Evolutionary conservation across 2,113 vertebrate species (phyloP).

Genomic region (Prionailurus viverrinus): DNA sequence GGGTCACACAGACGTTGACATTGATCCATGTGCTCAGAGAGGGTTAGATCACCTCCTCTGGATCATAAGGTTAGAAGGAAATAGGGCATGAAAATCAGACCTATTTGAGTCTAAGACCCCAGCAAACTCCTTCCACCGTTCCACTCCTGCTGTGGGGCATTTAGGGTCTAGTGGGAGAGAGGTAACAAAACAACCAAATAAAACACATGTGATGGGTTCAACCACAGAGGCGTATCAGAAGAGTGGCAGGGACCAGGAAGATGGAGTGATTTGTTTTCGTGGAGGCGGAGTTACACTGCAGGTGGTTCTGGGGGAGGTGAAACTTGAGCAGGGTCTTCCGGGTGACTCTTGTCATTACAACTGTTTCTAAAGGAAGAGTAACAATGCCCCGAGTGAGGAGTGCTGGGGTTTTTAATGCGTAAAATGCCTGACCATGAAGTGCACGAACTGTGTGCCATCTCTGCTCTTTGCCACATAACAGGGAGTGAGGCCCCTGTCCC

Average conservation of each 20-base stretch:
- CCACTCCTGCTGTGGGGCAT: too few relatives aligned
- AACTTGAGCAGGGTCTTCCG: background rate
- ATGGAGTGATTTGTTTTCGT: background rate
- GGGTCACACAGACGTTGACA: background rate
- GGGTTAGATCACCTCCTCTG: background rate
- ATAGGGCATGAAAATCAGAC: background rate
- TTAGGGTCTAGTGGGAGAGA: background rate
- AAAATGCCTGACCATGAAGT: background rate
- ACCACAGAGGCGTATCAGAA: accelerated
- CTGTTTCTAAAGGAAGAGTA: background rate
- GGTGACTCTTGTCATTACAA: background rate
- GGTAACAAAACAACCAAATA: background rate
- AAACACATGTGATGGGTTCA: background rate
- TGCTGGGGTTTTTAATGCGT: background rate
- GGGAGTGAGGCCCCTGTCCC: background rate
- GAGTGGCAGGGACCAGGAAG: background rate
- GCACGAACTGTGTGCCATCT: too few relatives aligned
- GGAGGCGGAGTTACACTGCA: background rate
- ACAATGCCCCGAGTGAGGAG: accelerated
- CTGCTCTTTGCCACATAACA: background rate
- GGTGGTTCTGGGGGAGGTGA: background rate
- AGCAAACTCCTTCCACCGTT: background rate
- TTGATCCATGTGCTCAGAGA: background rate
- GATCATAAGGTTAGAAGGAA: background rate
- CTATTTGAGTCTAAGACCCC: background rate